phyloP scores from a whole-genome alignment of 1,140 invertebrate species.

The Microvelia longipes region DNA sequence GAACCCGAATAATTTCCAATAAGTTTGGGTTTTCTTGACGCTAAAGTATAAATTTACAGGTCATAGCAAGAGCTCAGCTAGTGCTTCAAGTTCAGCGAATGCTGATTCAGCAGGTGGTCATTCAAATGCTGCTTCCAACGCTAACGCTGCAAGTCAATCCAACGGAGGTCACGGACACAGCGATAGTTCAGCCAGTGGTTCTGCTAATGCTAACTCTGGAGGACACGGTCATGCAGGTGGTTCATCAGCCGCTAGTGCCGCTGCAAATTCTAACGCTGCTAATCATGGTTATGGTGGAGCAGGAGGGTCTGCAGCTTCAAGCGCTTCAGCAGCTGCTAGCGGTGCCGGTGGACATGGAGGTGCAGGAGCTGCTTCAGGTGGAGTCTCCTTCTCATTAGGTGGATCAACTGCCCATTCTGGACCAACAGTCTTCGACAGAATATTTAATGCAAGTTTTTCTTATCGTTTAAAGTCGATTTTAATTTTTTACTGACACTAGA shows the following conservation, averaged over 20 bases:
- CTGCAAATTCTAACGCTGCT: not conserved
- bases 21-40: too few species aligned
- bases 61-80: not conserved
- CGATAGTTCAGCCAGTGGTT: not conserved
- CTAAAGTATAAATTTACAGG: too few species aligned
- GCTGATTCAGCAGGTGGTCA: conserved; percentile 9
- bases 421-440: not conserved
- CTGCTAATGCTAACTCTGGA: conserved; percentile 4
- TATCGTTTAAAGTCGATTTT: too few species aligned
- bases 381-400: not conserved
- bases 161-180: not conserved
- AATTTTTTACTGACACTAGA: too few species aligned
- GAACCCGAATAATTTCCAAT: too few species aligned
- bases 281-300: not conserved
- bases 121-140: conserved; percentile 6
- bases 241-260: not conserved
- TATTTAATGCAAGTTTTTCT: not conserved
- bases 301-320: not conserved
- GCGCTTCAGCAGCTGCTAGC: too few species aligned
- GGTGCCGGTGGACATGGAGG: too few species aligned
- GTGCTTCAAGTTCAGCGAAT: not conserved
- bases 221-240: not conserved
- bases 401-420: not conserved
- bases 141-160: conserved; percentile 1
- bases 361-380: not conserved